These are phyloP conservation scores for Calameuta idolon DNA, from an alignment of 2,888 invertebrate species.

Conservation along the genomic window DNA sequence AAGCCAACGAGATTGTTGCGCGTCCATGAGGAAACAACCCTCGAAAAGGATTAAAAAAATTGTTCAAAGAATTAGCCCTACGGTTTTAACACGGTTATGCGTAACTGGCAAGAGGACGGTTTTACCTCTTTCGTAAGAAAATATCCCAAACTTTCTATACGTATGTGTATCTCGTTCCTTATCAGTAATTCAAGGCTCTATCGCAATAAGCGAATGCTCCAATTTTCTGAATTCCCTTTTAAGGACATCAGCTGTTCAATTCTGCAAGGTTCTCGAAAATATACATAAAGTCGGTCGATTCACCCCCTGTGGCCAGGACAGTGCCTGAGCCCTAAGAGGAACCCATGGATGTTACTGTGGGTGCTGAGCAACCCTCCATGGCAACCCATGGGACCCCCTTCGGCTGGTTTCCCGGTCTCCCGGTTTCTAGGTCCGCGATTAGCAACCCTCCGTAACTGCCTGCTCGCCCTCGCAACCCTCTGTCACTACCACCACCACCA, in stretches of 20 bases:
- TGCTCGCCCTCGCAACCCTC: constrained; percentile 33
- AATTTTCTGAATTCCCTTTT: background rate
- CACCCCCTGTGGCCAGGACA: constrained; percentile 23
- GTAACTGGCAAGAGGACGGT: background rate
- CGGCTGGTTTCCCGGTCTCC: constrained; percentile 37
- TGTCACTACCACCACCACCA: background rate
- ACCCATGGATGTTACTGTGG: constrained; percentile 42
- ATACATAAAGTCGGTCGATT: constrained; percentile 13
- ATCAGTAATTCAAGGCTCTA: background rate
- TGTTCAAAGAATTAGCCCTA: background rate
- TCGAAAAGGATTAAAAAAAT: background rate
- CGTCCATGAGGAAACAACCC: background rate
- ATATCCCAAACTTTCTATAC: background rate
- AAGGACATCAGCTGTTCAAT: background rate
- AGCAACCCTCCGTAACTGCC: constrained; percentile 58
- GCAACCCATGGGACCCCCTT: constrained; percentile 51
- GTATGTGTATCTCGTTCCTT: background rate
- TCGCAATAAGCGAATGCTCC: background rate
- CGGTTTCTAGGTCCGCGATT: constrained; percentile 53
- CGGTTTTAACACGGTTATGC: background rate
- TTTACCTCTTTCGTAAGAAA: background rate
- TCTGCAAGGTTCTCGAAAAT: background rate
- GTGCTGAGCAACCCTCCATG: constrained; percentile 53
- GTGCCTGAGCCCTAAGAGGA: constrained; percentile 24
- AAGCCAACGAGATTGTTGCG: background rate